Conservation (phyloP, 2,113 vertebrate species). For the Hydrolagus affinis region DNA sequence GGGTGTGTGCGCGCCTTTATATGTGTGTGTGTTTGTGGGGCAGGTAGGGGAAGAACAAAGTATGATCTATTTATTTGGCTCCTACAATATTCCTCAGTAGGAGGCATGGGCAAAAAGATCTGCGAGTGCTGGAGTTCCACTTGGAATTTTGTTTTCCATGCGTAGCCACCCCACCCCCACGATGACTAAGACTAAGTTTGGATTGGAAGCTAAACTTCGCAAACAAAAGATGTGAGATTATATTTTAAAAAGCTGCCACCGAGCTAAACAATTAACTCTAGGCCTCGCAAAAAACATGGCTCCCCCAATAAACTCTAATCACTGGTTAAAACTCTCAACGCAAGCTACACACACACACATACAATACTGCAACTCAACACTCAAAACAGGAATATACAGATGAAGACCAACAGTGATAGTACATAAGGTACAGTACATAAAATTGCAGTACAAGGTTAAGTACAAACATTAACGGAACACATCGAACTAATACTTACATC, state of each 20-base stretch:
- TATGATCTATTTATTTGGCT: background rate
- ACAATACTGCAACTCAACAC: background rate
- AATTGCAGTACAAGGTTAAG: background rate
- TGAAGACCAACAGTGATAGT: background rate
- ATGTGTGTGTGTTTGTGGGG: too few relatives aligned
- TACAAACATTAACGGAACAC: background rate
- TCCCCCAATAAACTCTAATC: background rate
- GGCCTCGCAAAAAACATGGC: background rate
- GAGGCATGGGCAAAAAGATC: background rate
- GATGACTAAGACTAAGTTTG: background rate
- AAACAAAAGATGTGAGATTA: background rate
- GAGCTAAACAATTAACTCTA: background rate
- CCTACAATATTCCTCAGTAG: background rate
- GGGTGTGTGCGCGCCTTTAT: too few relatives aligned
- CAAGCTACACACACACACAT: background rate
- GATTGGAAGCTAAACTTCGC: background rate
- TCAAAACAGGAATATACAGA: background rate
- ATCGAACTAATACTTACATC: background rate
- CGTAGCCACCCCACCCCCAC: too few relatives aligned
- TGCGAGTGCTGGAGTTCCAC: background rate
- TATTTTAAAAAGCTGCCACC: background rate
- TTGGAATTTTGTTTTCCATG: too few relatives aligned
- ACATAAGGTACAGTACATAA: background rate
- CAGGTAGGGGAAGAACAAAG: background rate
- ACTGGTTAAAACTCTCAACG: background rate